These are phyloP conservation scores for human DNA, from an alignment of 2,113 vertebrate species.

Conservation along the genomic window GRCh38 chr7:41472501-41473000, in stretches of 20 bases:
- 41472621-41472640: neutral
- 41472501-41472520: neutral
- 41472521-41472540: neutral
- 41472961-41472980: neutral
- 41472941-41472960: neutral
- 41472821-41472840: neutral
- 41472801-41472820: neutral
- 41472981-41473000: neutral
- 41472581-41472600: constrained; percentile 48
- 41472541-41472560: neutral
- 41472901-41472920: neutral
- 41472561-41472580: constrained; percentile 6
- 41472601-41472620: constrained; percentile 15
- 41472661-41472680: neutral
- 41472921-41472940: neutral
- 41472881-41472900: neutral
- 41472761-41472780: neutral
- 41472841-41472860: neutral
- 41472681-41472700: neutral
- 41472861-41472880: neutral
- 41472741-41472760: neutral
- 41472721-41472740: neutral
- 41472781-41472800: fast-evolving
- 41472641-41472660: constrained; percentile 1
- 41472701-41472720: neutral